These are phyloP conservation scores for Sardinella longiceps DNA, from an alignment of 2,797 vertebrate genomes.

Conservation along the genomic window DNA sequence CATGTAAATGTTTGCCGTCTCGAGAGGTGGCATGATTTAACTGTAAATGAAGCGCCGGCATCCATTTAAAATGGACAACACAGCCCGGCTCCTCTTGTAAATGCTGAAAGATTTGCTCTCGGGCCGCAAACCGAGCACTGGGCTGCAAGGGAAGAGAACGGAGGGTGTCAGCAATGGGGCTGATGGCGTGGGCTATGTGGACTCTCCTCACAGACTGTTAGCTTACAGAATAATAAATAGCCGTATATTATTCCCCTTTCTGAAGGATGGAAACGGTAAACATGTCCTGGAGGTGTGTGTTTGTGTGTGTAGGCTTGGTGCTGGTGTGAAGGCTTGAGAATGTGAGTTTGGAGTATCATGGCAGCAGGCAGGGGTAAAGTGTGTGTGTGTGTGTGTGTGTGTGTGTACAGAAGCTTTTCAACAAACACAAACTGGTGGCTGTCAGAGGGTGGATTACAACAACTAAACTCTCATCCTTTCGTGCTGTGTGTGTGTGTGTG, in stretches of 20 bases:
- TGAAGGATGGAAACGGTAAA: background rate
- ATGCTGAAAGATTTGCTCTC: slow-evolving; percentile 43
- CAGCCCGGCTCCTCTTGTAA: slow-evolving; percentile 41
- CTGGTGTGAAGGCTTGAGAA: slow-evolving; percentile 38
- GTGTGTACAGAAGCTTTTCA: slow-evolving; percentile 50
- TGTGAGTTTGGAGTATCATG: slow-evolving; percentile 35
- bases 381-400: slow-evolving; percentile 56
- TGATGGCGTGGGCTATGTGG: slow-evolving; percentile 24
- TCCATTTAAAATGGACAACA: slow-evolving; percentile 54
- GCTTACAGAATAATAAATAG: slow-evolving; percentile 55
- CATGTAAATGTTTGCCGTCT: slow-evolving; percentile 50
- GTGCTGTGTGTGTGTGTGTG: background rate
- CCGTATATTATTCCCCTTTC: background rate
- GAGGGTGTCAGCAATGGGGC: background rate
- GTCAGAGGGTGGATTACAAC: slow-evolving; percentile 33
- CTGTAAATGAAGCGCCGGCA: slow-evolving; percentile 56
- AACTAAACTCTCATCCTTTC: slow-evolving; percentile 26
- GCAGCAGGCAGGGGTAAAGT: slow-evolving; percentile 48
- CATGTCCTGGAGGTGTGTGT: background rate
- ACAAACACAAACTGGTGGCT: slow-evolving; percentile 30
- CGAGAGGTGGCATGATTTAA: slow-evolving; percentile 54
- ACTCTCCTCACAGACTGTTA: slow-evolving; percentile 45
- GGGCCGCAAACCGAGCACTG: slow-evolving; percentile 38
- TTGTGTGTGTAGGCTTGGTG: slow-evolving; percentile 32
- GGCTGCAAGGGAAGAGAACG: background rate